A percentile compares a stretch with the other conserved stretches of the same genome.
Conservation (phyloP, 2,888 invertebrate genomes). For the Microplitis deprimator region DNA sequence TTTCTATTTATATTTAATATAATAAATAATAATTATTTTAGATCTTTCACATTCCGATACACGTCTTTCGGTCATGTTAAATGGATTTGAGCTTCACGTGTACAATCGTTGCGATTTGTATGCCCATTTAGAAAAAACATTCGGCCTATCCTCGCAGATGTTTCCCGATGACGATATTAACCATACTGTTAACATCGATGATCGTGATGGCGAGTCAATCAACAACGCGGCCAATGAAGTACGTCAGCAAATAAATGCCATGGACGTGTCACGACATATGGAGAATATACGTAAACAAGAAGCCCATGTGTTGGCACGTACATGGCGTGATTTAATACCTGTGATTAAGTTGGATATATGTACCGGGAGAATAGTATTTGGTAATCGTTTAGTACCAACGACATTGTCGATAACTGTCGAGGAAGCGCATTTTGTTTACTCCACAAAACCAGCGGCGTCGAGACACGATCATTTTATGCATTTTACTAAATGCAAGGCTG, state of each 20-base stretch:
- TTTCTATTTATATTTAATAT: constrained; percentile 16
- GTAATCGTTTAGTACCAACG: constrained; percentile 94
- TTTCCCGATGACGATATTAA: constrained; percentile 76
- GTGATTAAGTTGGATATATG: constrained; percentile 96
- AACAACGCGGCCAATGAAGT: constrained; percentile 61
- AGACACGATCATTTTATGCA: constrained; percentile 96
- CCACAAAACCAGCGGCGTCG: constrained; percentile 95
- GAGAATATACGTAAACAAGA: constrained; percentile 77
- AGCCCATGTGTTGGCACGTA: constrained; percentile 85
- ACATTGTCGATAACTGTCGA: constrained; percentile 93
- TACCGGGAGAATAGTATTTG: constrained; percentile 93
- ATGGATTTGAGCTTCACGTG: constrained; percentile 95
- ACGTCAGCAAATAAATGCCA: constrained; percentile 64
- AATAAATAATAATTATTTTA: constrained; percentile 63
- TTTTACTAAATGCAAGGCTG: constrained; percentile 93
- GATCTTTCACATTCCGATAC: constrained; percentile 97
- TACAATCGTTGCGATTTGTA: constrained; percentile 94
- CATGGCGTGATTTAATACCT: constrained; percentile 96
- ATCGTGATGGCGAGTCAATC: constrained; percentile 61
- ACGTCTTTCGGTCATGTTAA: constrained; percentile 89
- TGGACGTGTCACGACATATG: constrained; percentile 67
- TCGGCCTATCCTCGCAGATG: constrained; percentile 86
- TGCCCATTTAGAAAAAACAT: constrained; percentile 87
- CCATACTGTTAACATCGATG: constrained; percentile 62
- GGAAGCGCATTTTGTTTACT: constrained; percentile 94